Evolutionary conservation across 2,113 vertebrate species (phyloP).

Genomic region (human): GRCh38 chr12:115938501-115939000

Average conservation of each 20-base stretch:
- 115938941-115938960: neutral
- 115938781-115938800: neutral
- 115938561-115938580: no score
- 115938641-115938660: neutral
- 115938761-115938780: neutral
- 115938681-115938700: neutral
- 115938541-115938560: neutral
- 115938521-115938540: neutral
- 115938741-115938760: neutral
- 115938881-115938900: neutral
- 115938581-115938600: neutral
- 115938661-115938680: neutral
- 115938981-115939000: neutral
- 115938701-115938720: neutral
- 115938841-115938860: neutral
- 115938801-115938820: no score
- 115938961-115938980: neutral
- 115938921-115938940: neutral
- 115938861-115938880: neutral
- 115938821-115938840: no score
- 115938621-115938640: neutral
- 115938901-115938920: neutral
- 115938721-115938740: neutral
- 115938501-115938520: neutral
- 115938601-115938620: neutral